Conservation (phyloP, 2,888 invertebrate species). For the Rhyacophila evoluta region DNA sequence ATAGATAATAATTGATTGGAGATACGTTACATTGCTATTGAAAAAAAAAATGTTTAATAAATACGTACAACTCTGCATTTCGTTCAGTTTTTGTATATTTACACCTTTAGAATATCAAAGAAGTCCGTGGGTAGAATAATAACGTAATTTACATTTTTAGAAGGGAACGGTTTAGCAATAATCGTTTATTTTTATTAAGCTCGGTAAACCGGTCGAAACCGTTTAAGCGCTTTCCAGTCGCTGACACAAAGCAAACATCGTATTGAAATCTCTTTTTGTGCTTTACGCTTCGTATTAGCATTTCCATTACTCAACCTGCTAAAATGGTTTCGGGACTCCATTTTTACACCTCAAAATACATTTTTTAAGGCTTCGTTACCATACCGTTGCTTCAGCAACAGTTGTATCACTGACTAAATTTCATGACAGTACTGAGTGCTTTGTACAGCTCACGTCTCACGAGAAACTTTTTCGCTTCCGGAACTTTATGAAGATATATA, state of each 20-base stretch:
- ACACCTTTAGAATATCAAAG: too few relatives aligned
- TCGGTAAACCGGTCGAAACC: background rate
- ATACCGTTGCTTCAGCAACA: background rate
- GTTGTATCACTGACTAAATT: background rate
- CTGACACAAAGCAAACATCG: slow-evolving; percentile 10
- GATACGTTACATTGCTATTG: too few relatives aligned
- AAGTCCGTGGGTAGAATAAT: background rate
- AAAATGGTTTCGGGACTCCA: background rate
- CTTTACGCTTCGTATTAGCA: slow-evolving; percentile 20
- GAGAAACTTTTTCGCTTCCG: too few relatives aligned
- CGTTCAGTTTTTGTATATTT: too few relatives aligned
- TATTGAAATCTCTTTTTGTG: slow-evolving; percentile 26
- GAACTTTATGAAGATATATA: too few relatives aligned
- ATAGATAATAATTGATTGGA: too few relatives aligned
- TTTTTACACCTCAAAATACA: slow-evolving; percentile 13
- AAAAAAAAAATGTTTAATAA: too few relatives aligned
- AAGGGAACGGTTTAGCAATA: background rate
- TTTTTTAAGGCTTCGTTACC: background rate
- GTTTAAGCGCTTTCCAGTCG: slow-evolving; percentile 8
- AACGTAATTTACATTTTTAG: background rate
- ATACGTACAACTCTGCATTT: too few relatives aligned
- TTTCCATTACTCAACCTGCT: slow-evolving; percentile 28
- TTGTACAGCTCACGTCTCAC: too few relatives aligned
- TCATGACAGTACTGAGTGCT: background rate
- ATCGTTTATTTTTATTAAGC: slow-evolving; percentile 19